Percentiles rank a stretch among this genome's conserved stretches.
Evolutionary conservation across 2,797 vertebrate species (phyloP).

Genomic region (Rhodeus uyekii): DNA sequence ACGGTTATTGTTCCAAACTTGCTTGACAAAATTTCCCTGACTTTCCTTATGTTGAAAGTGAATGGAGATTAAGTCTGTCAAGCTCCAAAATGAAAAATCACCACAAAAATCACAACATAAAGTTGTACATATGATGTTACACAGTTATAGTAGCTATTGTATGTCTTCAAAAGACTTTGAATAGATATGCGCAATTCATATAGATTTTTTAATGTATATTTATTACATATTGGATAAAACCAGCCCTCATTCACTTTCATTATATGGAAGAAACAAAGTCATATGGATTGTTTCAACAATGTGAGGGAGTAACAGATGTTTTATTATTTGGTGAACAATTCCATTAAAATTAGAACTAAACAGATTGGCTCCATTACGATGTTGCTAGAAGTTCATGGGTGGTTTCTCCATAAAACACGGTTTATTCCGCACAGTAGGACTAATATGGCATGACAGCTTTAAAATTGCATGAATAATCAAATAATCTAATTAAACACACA

Average conservation of each 20-base stretch:
- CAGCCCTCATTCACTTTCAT: neutral
- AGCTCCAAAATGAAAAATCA: neutral
- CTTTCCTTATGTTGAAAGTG: neutral
- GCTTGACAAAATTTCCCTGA: too few relatives aligned
- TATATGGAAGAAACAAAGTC: neutral
- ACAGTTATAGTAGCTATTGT: neutral
- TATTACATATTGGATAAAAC: neutral
- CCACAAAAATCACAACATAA: neutral
- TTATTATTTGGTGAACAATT: neutral
- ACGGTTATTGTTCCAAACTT: neutral
- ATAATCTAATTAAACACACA: constrained; percentile 45
- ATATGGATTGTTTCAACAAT: neutral
- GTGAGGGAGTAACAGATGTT: neutral
- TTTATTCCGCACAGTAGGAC: constrained; percentile 12
- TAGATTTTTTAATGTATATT: neutral
- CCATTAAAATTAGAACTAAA: constrained; percentile 1
- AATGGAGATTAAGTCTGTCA: neutral
- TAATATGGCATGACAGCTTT: constrained; percentile 43
- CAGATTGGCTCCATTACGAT: constrained; percentile 11
- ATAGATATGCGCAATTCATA: neutral
- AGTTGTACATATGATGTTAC: neutral
- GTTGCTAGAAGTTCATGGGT: constrained; percentile 2
- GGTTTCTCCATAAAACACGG: constrained; percentile 13
- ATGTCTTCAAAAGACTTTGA: neutral
- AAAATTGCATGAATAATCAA: constrained; percentile 50